Base-by-base conservation (phyloP, 2,888 invertebrate genomes). In the Dynastes maya region DNA sequence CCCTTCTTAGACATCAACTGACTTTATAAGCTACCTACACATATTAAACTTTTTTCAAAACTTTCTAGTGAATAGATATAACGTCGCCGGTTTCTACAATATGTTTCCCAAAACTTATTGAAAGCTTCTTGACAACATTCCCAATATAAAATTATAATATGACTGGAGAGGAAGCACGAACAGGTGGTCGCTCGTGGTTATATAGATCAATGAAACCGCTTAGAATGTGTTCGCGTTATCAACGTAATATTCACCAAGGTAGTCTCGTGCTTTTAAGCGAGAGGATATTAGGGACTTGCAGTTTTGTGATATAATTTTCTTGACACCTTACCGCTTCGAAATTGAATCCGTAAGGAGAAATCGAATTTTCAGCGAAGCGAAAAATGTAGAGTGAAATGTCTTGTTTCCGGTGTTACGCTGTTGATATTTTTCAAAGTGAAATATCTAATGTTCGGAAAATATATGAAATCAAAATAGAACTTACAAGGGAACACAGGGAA, bases 151-250 rank as follows among this genome's bases (percentile, higher is more conserved):
- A 64, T 64, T 64, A 64, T 64, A 64, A 45, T 45, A 32, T 64
- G 64, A 29, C n/a, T 64, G 9, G 37, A 11, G 32, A 32, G 64
- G 37, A 32, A 32, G 64, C 11, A 64, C 64, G 37, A 64, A 64
- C 64, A 64, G 64, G 64, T 64, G 64, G 64, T 64, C 37, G 32
- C 64, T 32, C n/a, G 64, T 64, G 32, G 64, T 32, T 64, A 22
- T 22, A 22, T 22, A 32, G 64, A 64, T 64, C 64, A 64, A 64
- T 64, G 64, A 64, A 64, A 64, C 64, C 64, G 64, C 64, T 29
- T 32, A 32, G 37, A 64, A 32, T 45, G 11, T 64, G 37, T 32
- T 32, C 37, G n/a, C 32, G 29, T 2, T 29, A 13, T 37, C 64
- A 64, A 32, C 9, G 64, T 64, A 64, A 64, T 64, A 64, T 64